These are phyloP conservation scores for Coilia nasus DNA, from an alignment of 2,797 vertebrate species.

Conservation along the genomic window DNA sequence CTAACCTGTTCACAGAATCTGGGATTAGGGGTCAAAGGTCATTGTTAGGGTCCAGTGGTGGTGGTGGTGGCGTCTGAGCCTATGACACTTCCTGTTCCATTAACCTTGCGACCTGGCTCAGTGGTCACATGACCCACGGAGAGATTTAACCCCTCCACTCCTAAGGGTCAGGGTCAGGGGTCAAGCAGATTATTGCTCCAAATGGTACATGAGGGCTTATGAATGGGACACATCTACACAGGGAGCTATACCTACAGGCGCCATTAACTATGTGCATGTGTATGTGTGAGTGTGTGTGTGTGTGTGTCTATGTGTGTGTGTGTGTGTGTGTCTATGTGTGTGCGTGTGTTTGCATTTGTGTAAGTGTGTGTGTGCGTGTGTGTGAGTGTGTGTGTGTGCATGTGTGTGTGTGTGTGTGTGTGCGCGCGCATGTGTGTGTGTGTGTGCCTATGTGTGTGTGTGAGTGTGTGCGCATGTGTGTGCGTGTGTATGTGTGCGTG, in stretches of 20 bases:
- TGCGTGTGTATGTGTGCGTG: neutral
- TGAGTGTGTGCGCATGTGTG: too few species aligned
- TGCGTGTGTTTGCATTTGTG: neutral
- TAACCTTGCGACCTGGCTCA: slow-evolving; percentile 27
- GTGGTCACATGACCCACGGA: slow-evolving; percentile 28
- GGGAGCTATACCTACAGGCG: neutral
- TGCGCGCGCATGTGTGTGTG: neutral
- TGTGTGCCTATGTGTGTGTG: neutral
- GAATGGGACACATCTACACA: neutral
- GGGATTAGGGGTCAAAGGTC: neutral
- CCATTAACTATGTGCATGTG: neutral
- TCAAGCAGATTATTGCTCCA: slow-evolving; percentile 25
- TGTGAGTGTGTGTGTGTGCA: neutral
- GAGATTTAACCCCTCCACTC: slow-evolving; percentile 26
- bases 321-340: too few species aligned
- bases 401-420: neutral
- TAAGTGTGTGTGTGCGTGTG: neutral
- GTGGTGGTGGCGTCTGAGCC: neutral
- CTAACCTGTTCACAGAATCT: neutral
- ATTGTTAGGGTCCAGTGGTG: neutral
- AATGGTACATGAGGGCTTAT: neutral
- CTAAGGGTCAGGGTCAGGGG: neutral
- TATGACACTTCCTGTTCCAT: slow-evolving; percentile 1
- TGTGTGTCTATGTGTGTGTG: neutral
- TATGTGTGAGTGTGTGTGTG: neutral